Evolutionary conservation across 2,797 vertebrate species (phyloP).

Genomic region (Mormyrus hasselquistii): DNA sequence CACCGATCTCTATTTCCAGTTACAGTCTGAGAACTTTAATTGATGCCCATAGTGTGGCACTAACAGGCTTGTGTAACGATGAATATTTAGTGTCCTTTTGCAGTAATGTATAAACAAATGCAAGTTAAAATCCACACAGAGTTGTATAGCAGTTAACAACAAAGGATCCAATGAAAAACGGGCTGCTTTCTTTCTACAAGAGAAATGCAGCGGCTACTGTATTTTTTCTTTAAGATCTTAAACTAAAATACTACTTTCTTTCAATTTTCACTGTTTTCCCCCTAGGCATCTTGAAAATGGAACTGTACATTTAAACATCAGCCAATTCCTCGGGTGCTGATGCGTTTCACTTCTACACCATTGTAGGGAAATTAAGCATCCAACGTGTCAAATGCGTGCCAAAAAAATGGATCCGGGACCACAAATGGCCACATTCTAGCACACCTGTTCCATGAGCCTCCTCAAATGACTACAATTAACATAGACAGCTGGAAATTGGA

Average conservation of each 20-base stretch:
- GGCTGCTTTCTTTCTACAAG: not conserved
- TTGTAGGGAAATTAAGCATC: not conserved
- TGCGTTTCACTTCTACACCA: not conserved
- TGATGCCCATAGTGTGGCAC: not conserved
- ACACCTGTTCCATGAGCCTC: not conserved
- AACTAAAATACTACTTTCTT: not conserved
- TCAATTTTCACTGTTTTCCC: not conserved
- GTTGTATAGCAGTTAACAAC: not conserved
- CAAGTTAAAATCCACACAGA: not conserved
- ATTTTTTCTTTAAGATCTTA: not conserved
- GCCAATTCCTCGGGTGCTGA: not conserved
- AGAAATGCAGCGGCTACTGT: not conserved
- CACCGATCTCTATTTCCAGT: constrained; percentile 17
- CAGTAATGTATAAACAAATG: not conserved
- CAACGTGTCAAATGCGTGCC: not conserved
- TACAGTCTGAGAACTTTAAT: constrained; percentile 7
- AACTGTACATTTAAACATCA: not conserved
- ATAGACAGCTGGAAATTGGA: not conserved
- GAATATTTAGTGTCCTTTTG: not conserved
- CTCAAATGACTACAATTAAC: not conserved
- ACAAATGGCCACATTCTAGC: not conserved
- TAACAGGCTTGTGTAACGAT: not conserved
- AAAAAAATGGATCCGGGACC: not conserved
- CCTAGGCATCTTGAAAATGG: not conserved
- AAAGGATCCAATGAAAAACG: not conserved